A percentile compares a stretch with the other conserved stretches of the same genome.
Conservation (phyloP, 2,113 vertebrate genomes). For the Cheilinus undulatus region DNA sequence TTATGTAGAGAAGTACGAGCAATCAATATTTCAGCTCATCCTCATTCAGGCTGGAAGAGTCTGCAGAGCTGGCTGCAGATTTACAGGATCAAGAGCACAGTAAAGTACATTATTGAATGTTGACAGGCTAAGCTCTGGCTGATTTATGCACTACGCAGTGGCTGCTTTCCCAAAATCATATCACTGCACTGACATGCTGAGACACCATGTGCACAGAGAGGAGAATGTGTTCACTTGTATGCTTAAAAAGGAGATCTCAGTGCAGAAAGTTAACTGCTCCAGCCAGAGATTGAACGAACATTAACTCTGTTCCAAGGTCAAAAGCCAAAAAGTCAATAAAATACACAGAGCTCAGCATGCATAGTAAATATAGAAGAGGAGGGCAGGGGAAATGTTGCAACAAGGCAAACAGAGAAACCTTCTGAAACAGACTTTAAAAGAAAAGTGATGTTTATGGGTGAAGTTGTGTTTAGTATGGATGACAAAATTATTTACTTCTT, state of each 20-base stretch:
- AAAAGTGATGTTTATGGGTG: too few relatives aligned
- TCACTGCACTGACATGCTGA: slow-evolving; percentile 18
- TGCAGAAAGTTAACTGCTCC: slow-evolving; percentile 8
- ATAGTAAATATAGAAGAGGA: not conserved
- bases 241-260: slow-evolving; percentile 1
- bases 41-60: slow-evolving; percentile 25
- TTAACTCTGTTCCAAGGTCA: slow-evolving; percentile 20
- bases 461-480: not conserved
- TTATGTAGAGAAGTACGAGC: slow-evolving; percentile 31
- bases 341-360: not conserved
- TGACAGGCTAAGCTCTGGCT: slow-evolving; percentile 46
- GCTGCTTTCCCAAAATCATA: slow-evolving; percentile 51
- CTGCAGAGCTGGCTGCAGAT: slow-evolving; percentile 28
- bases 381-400: not conserved
- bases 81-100: slow-evolving; percentile 43
- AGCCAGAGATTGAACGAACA: slow-evolving; percentile 6
- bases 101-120: slow-evolving; percentile 47
- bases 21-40: slow-evolving; percentile 57
- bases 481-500: not conserved
- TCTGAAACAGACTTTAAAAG: not conserved
- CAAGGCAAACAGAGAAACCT: not conserved
- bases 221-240: slow-evolving; percentile 6
- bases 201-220: slow-evolving; percentile 10
- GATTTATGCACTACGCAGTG: slow-evolving; percentile 37
- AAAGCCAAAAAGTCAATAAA: slow-evolving; percentile 18